Percentiles rank a stretch among this genome's conserved stretches.
Conservation (phyloP, 2,113 vertebrate species). For the Otolemur garnettii region DNA sequence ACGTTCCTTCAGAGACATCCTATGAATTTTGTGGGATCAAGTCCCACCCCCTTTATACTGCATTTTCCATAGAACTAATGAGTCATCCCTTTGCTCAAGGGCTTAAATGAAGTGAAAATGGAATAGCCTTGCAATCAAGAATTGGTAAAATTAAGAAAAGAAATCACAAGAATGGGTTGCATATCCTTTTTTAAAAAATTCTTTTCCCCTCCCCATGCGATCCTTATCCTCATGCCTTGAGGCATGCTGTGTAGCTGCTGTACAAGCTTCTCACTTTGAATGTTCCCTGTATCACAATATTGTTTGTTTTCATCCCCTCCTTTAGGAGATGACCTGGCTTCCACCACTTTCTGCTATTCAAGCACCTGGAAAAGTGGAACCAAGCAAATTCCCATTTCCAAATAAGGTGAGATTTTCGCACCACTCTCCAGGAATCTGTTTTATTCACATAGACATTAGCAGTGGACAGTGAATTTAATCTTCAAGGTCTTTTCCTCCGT, state of each 20-base stretch:
- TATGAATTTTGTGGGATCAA: neutral
- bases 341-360: slow-evolving; percentile 91
- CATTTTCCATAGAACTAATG: neutral
- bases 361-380: slow-evolving; percentile 91
- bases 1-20: slow-evolving; percentile 1
- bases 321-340: slow-evolving; percentile 96
- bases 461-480: neutral
- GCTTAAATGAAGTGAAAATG: neutral
- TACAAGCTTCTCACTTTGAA: neutral
- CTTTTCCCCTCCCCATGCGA: neutral
- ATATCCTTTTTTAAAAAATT: neutral
- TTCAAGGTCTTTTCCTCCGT: neutral
- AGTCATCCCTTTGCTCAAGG: neutral
- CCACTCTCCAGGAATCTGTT: neutral
- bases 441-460: neutral
- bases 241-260: neutral
- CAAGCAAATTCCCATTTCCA: slow-evolving; percentile 92
- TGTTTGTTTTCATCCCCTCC: slow-evolving; percentile 77
- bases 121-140: neutral
- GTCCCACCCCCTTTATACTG: neutral
- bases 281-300: slow-evolving; percentile 62
- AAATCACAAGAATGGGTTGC: neutral
- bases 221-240: neutral
- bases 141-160: neutral
- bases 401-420: slow-evolving; percentile 89